phyloP scores from a whole-genome alignment of 2,113 vertebrate genomes.

The Dasyornis broadbenti region DNA sequence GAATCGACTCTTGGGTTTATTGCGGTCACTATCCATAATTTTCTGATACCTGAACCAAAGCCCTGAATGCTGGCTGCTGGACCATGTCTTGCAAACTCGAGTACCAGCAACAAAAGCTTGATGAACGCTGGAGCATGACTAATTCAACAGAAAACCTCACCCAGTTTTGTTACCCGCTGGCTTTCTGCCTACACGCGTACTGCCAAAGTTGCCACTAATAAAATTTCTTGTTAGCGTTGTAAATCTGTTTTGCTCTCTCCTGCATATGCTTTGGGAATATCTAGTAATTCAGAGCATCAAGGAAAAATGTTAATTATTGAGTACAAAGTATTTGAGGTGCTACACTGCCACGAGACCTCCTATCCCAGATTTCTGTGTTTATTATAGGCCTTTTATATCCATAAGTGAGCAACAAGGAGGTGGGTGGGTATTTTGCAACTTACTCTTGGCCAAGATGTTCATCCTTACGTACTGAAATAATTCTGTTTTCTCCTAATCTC shows the following conservation, averaged over 20 bases:
- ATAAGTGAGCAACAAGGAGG: slow-evolving; percentile 12
- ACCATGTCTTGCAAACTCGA: background rate
- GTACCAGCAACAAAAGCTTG: background rate
- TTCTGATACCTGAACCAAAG: background rate
- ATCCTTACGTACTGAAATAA: slow-evolving; percentile 2
- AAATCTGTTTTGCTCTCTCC: slow-evolving; percentile 10
- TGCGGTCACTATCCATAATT: background rate
- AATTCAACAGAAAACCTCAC: background rate
- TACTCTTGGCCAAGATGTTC: slow-evolving; percentile 27
- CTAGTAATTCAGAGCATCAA: slow-evolving; percentile 43
- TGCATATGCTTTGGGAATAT: slow-evolving; percentile 26
- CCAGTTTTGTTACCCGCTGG: background rate
- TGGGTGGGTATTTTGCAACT: slow-evolving; percentile 35
- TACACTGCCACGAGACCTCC: background rate
- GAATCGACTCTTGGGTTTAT: background rate
- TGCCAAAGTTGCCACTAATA: slow-evolving; percentile 3
- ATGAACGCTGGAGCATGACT: background rate
- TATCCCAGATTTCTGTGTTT: slow-evolving; percentile 9
- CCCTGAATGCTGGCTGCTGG: background rate
- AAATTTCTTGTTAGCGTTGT: background rate
- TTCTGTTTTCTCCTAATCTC: background rate
- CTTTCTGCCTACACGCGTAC: background rate
- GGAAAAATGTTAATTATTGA: slow-evolving; percentile 43
- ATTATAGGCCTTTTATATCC: slow-evolving; percentile 21
- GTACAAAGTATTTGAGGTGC: slow-evolving; percentile 3